A percentile compares a stretch with the other conserved stretches of the same genome.
Evolutionary conservation across 2,888 invertebrate species (phyloP).

Genomic region (Lycophotia porphyrea): DNA sequence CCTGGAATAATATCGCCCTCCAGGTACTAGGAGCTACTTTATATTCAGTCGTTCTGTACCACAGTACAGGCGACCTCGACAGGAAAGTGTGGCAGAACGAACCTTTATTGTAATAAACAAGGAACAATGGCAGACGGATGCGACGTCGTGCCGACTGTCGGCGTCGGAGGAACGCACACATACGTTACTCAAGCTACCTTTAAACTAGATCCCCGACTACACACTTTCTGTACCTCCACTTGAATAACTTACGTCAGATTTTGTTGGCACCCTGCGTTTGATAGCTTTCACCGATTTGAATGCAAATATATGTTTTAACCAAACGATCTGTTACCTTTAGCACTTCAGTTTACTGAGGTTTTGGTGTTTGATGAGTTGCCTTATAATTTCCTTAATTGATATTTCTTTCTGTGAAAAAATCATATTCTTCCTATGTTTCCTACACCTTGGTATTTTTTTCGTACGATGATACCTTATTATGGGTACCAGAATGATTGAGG

Average conservation of each 20-base stretch:
- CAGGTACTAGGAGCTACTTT: conserved; percentile 35
- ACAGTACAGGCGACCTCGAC: conserved; percentile 8
- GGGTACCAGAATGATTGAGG: not conserved
- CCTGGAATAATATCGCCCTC: conserved; percentile 6
- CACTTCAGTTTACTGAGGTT: not conserved
- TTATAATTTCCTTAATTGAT: too few relatives aligned
- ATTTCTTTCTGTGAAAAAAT: not conserved
- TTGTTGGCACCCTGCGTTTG: not conserved
- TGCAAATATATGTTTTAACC: not conserved
- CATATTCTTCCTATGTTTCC: not conserved
- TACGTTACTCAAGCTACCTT: conserved; percentile 8
- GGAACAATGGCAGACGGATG: conserved; percentile 26
- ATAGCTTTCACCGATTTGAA: conserved; percentile 26
- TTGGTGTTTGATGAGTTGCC: not conserved
- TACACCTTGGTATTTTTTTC: not conserved
- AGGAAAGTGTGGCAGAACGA: conserved; percentile 12
- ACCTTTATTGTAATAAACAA: conserved; percentile 35
- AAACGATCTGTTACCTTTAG: not conserved
- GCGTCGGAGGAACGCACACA: not conserved
- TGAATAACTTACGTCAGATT: conserved; percentile 4
- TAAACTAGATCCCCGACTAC: conserved; percentile 12
- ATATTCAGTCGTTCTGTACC: conserved; percentile 41
- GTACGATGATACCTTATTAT: not conserved
- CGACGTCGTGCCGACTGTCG: conserved; percentile 2
- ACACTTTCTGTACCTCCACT: not conserved